phyloP scores from a whole-genome alignment of 2,888 invertebrate genomes.

The Busseola fusca region DNA sequence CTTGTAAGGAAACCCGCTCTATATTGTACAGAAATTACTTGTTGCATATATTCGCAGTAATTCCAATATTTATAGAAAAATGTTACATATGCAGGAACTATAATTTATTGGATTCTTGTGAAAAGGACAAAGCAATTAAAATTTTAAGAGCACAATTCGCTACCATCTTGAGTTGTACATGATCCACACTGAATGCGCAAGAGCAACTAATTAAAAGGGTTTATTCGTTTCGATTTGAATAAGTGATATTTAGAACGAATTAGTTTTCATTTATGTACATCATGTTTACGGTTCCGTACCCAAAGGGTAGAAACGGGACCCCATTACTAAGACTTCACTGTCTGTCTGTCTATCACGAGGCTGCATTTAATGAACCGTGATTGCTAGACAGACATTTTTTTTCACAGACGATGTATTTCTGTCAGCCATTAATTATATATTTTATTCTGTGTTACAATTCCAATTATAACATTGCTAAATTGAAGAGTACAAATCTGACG shows the following conservation, averaged over 20 bases:
- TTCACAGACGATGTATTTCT: too few species aligned
- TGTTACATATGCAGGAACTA: neutral
- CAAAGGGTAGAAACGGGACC: neutral
- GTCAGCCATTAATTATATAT: too few species aligned
- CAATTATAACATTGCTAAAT: too few species aligned
- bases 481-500: too few species aligned
- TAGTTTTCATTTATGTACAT: neutral
- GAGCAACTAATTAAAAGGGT: neutral
- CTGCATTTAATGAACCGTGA: too few species aligned
- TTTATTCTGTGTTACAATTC: too few species aligned
- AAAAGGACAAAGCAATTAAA: constrained; percentile 20
- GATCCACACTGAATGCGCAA: neutral
- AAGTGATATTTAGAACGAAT: neutral
- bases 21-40: constrained; percentile 6
- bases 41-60: neutral
- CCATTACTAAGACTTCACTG: too few species aligned
- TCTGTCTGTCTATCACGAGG: too few species aligned
- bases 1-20: constrained; percentile 27
- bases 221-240: neutral
- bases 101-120: constrained; percentile 6
- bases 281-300: too few species aligned
- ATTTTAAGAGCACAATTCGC: neutral
- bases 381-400: too few species aligned
- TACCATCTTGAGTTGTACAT: neutral
- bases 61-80: constrained; percentile 14